Evolutionary conservation across 2,797 vertebrate genomes (phyloP).

Genomic region (Trichosurus vulpecula): DNA sequence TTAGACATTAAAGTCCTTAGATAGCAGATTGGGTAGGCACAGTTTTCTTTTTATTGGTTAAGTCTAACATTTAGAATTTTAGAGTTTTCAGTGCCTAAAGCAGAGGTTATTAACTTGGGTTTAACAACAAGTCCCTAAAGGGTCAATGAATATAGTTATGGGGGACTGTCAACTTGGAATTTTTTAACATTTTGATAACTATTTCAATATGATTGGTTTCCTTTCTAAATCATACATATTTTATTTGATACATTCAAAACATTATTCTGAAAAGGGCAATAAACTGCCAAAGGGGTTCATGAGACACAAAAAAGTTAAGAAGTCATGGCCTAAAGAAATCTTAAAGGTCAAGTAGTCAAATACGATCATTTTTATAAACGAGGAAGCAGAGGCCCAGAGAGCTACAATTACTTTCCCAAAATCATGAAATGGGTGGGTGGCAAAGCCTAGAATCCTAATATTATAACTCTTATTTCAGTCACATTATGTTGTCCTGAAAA

Average conservation of each 20-base stretch:
- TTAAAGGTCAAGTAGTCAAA: neutral
- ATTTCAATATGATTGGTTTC: neutral
- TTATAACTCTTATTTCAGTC: neutral
- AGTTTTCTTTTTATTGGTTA: conserved; percentile 23
- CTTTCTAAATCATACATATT: neutral
- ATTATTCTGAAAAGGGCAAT: neutral
- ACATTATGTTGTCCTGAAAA: neutral
- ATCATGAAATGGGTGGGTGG: neutral
- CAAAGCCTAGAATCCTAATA: neutral
- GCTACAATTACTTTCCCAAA: neutral
- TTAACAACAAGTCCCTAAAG: neutral
- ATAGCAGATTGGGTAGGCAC: neutral
- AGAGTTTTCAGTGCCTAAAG: neutral
- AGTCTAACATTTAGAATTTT: neutral
- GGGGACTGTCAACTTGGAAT: neutral
- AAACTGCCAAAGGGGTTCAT: neutral
- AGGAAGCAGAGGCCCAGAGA: neutral
- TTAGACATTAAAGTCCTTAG: neutral
- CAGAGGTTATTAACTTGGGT: neutral
- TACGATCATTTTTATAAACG: neutral
- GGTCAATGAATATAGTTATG: neutral
- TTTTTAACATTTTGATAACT: neutral
- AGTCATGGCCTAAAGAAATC: neutral
- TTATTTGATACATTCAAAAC: neutral
- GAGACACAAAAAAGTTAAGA: neutral